A percentile compares a stretch with the other conserved stretches of the same genome.
These are phyloP conservation scores for Rhabditoides inermis DNA, from an alignment of 2,888 invertebrate genomes.

Conservation along the genomic window DNA sequence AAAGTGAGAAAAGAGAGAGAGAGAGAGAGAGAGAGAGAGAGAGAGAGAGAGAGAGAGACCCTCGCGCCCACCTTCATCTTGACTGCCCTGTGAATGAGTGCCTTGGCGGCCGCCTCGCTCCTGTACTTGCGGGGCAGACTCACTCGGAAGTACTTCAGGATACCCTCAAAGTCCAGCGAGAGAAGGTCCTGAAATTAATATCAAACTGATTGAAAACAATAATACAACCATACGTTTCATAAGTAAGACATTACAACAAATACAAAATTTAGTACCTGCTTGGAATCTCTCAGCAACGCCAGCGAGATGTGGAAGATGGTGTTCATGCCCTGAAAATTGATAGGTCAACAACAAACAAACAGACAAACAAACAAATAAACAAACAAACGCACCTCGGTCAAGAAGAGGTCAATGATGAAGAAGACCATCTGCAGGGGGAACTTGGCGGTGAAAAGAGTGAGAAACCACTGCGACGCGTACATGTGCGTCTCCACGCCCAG, in stretches of 20 bases:
- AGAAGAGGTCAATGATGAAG: slow-evolving; percentile 89
- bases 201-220: slow-evolving; percentile 4
- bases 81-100: slow-evolving; percentile 80
- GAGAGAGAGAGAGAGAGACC: slow-evolving; percentile 5
- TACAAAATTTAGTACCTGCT: too few species aligned
- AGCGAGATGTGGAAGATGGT: slow-evolving; percentile 91
- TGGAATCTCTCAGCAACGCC: slow-evolving; percentile 77
- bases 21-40: slow-evolving; percentile 5
- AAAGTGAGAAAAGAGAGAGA: neutral
- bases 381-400: slow-evolving; percentile 61
- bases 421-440: slow-evolving; percentile 94
- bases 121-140: slow-evolving; percentile 90
- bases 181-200: slow-evolving; percentile 65
- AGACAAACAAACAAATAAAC: too few species aligned
- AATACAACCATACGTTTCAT: too few species aligned
- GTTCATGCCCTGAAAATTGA: slow-evolving; percentile 74
- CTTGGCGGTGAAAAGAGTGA: slow-evolving; percentile 95
- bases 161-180: slow-evolving; percentile 89
- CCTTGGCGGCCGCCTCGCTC: slow-evolving; percentile 76
- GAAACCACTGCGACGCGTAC: slow-evolving; percentile 99
- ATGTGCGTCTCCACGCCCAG: slow-evolving; percentile 74
- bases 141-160: slow-evolving; percentile 93
- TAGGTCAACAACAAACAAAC: neutral
- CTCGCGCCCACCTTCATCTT: slow-evolving; percentile 84
- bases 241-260: too few species aligned